phyloP scores from a whole-genome alignment of 1,140 invertebrate species.

The Physella acuta region DNA sequence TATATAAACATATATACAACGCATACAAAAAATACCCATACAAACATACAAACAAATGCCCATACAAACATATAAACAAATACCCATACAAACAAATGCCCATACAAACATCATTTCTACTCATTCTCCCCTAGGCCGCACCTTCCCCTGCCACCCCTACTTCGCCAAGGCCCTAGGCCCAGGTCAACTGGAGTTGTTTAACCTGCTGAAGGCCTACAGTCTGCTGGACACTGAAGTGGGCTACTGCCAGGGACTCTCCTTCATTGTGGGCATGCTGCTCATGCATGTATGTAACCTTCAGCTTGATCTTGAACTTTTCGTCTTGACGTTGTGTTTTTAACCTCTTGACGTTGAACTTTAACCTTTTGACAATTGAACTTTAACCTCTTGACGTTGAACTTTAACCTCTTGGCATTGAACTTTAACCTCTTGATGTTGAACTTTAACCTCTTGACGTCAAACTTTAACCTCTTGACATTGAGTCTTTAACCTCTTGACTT shows the following conservation, averaged over 20 bases:
- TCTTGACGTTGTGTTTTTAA: too few relatives aligned
- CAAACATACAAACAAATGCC: neutral
- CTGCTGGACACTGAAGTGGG: constrained; percentile 90
- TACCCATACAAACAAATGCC: neutral
- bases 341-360: too few relatives aligned
- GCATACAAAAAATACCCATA: neutral
- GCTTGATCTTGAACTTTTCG: too few relatives aligned
- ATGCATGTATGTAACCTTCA: constrained; percentile 75
- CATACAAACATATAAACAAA: neutral
- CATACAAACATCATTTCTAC: neutral
- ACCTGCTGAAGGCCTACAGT: constrained; percentile 93
- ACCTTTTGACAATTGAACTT: too few relatives aligned
- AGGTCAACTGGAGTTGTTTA: constrained; percentile 90
- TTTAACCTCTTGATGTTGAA: too few relatives aligned
- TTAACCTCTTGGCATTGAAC: too few relatives aligned
- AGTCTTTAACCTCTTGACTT: too few relatives aligned
- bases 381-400: too few relatives aligned
- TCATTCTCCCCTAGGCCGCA: constrained; percentile 69
- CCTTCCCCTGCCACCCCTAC: constrained; percentile 91
- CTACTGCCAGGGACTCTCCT: constrained; percentile 89
- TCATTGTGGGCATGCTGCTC: constrained; percentile 88
- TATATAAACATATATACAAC: neutral
- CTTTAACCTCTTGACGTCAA: too few relatives aligned
- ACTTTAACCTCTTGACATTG: too few relatives aligned
- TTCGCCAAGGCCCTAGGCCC: constrained; percentile 83